Evolutionary conservation across 2,797 vertebrate genomes (phyloP).

Genomic region (Anableps anableps): DNA sequence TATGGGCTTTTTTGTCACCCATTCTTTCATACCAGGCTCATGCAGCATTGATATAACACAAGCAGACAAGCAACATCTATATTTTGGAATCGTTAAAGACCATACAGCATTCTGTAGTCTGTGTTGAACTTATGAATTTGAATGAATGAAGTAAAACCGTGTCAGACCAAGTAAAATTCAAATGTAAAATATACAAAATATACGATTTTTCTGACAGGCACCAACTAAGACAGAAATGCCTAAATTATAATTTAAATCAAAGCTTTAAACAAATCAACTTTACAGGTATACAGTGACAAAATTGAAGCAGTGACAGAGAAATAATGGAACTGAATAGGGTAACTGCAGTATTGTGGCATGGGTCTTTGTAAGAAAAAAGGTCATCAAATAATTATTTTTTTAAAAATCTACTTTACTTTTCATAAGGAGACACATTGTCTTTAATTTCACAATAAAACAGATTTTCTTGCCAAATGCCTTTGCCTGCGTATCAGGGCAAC

Average conservation of each 20-base stretch:
- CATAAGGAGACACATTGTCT: not conserved
- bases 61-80: no score
- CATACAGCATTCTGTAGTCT: no score
- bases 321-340: not conserved
- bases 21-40: no score
- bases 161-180: not conserved
- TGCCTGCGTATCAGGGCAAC: slow-evolving; percentile 25
- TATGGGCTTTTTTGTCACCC: no score
- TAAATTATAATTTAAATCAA: slow-evolving; percentile 1
- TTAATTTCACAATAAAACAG: slow-evolving; percentile 21
- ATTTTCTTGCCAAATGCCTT: slow-evolving; percentile 7
- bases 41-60: no score
- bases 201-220: not conserved
- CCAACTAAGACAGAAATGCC: slow-evolving; percentile 1
- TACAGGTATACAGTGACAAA: not conserved
- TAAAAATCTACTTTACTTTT: not conserved
- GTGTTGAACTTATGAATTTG: slow-evolving; percentile 8
- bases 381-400: not conserved
- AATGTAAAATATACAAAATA: not conserved
- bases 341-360: not conserved
- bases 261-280: not conserved
- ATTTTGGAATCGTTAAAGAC: no score
- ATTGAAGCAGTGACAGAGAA: not conserved
- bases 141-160: slow-evolving; percentile 2
- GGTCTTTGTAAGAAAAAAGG: slow-evolving; percentile 3